A percentile compares a stretch with the other conserved stretches of the same genome.
Conservation (phyloP, 2,113 vertebrate species). For the Columbina picui region DNA sequence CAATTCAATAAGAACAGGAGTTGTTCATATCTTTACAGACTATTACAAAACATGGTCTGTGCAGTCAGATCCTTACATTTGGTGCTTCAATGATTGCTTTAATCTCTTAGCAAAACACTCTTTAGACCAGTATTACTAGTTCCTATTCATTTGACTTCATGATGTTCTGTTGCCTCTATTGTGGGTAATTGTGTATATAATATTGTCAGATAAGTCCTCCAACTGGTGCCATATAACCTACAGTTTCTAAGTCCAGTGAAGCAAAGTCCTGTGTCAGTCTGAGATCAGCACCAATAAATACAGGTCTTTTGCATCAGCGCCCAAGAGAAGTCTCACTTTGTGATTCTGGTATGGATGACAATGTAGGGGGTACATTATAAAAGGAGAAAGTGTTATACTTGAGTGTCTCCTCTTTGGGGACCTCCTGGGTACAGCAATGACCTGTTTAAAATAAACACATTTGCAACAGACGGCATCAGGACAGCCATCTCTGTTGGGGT, state of each 20-base stretch:
- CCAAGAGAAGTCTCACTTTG: not conserved
- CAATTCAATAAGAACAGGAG: not conserved
- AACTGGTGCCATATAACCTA: not conserved
- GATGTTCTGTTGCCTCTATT: not conserved
- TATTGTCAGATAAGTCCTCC: not conserved
- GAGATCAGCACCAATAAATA: not conserved
- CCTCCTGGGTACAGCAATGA: not conserved
- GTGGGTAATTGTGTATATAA: not conserved
- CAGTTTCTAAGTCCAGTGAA: not conserved
- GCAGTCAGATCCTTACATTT: not conserved
- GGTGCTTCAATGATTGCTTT: not conserved
- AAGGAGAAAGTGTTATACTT: not conserved
- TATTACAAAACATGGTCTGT: not conserved
- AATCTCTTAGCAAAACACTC: not conserved
- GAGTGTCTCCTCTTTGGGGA: not conserved
- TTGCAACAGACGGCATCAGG: not conserved
- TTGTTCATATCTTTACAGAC: not conserved
- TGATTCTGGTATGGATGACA: not conserved
- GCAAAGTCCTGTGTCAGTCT: not conserved
- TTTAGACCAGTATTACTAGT: not conserved
- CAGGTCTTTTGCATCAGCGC: not conserved
- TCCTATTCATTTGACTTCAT: not conserved
- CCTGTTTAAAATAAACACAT: not conserved
- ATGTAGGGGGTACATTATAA: not conserved
- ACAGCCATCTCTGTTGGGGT: not conserved